Percentiles rank a stretch among this genome's conserved stretches.
These are phyloP conservation scores for Pomacea maculata DNA, from an alignment of 1,140 invertebrate species.

Conservation along the genomic window DNA sequence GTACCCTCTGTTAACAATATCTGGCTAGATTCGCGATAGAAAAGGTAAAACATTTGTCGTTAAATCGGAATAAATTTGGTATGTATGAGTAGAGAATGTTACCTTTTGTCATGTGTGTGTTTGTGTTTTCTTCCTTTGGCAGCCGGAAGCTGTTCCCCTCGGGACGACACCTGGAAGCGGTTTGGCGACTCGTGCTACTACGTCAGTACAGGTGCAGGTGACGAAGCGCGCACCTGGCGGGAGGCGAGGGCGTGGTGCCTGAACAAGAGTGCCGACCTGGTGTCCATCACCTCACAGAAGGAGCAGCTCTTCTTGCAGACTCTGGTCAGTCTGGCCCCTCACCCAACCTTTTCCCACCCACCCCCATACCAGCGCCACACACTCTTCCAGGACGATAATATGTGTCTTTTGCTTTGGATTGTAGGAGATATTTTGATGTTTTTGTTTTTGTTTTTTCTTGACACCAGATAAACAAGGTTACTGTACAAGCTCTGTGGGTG, in stretches of 20 bases:
- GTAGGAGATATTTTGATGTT: not conserved
- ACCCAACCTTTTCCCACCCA: not conserved
- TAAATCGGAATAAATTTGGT: too few species aligned
- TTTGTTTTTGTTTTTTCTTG: not conserved
- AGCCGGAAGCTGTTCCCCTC: constrained; percentile 26
- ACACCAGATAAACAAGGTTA: constrained; percentile 30
- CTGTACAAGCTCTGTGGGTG: constrained; percentile 34
- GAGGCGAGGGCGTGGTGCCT: constrained; percentile 38
- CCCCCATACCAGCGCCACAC: too few species aligned
- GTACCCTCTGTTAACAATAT: too few species aligned
- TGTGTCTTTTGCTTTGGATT: not conserved
- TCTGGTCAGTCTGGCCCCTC: constrained; percentile 27
- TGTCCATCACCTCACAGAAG: constrained; percentile 30
- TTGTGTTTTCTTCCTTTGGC: not conserved
- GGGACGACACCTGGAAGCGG: constrained; percentile 28
- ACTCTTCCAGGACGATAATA: not conserved
- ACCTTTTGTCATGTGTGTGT: too few species aligned
- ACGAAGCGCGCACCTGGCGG: constrained; percentile 44
- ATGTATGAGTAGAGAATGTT: too few species aligned
- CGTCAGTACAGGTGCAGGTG: constrained; percentile 34
- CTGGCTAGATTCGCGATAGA: too few species aligned
- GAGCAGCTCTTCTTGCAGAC: constrained; percentile 41
- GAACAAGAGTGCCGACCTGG: constrained; percentile 33
- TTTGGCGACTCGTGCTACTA: constrained; percentile 41
- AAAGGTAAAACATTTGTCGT: too few species aligned